Percentiles rank a stretch among this genome's conserved stretches.
These are phyloP conservation scores for Rhyacichthys aspro DNA, from an alignment of 2,797 vertebrate species.

Conservation along the genomic window DNA sequence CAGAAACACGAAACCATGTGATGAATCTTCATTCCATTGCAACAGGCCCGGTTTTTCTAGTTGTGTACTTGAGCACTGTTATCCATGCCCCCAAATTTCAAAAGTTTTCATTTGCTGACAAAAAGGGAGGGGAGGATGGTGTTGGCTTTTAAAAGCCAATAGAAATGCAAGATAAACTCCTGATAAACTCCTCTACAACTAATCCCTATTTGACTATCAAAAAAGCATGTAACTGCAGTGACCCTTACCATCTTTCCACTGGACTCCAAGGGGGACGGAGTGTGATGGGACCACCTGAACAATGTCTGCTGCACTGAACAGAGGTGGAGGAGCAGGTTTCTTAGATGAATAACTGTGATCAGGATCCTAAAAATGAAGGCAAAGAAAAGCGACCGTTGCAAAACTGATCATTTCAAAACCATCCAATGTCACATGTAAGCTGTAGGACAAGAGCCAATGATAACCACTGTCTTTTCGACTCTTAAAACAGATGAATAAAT, in stretches of 20 bases:
- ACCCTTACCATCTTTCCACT: conserved; percentile 62
- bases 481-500: neutral
- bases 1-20: conserved; percentile 36
- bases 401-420: neutral
- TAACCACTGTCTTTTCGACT: neutral
- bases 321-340: conserved; percentile 60
- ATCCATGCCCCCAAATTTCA: neutral
- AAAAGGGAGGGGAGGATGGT: too few species aligned
- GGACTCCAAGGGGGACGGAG: conserved; percentile 38
- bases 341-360: conserved; percentile 54
- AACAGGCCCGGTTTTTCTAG: conserved; percentile 65
- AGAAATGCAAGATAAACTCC: neutral
- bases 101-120: neutral
- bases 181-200: neutral
- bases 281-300: conserved; percentile 72
- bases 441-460: neutral
- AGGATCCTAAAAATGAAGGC: conserved; percentile 53
- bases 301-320: conserved; percentile 79
- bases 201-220: neutral
- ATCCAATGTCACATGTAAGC: neutral
- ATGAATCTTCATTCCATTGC: conserved; percentile 52
- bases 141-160: neutral
- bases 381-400: conserved; percentile 7
- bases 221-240: conserved; percentile 9
- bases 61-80: conserved; percentile 17